These are phyloP conservation scores for Nesidiocoris tenuis DNA, from an alignment of 2,888 invertebrate species.

Conservation along the genomic window DNA sequence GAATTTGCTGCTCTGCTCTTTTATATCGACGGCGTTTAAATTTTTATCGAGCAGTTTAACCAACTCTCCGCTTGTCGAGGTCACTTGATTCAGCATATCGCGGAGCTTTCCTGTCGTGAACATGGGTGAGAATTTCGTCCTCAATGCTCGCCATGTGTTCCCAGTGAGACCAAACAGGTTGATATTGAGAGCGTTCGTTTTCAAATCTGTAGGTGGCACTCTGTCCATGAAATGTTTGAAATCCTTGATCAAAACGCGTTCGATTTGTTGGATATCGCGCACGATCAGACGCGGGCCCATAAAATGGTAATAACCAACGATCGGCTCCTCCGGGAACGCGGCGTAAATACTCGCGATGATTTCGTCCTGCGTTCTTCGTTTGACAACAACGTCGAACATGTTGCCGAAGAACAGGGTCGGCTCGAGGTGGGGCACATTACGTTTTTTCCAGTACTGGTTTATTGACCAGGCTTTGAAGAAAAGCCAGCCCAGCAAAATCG, in stretches of 20 bases:
- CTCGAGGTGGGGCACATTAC: constrained; percentile 10
- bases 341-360: background rate
- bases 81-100: background rate
- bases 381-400: constrained; percentile 6
- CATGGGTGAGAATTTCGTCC: constrained; percentile 2
- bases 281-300: background rate
- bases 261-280: background rate
- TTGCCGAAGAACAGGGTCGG: constrained; percentile 37
- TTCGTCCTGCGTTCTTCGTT: background rate
- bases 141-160: constrained; percentile 5
- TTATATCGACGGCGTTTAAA: constrained; percentile 1
- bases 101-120: background rate
- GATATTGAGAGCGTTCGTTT: constrained; percentile 4
- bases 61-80: background rate
- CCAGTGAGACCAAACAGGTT: constrained; percentile 21
- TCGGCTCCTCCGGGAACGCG: constrained; percentile 16
- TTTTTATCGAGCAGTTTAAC: background rate
- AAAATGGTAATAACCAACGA: constrained; percentile 24
- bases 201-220: constrained; percentile 1
- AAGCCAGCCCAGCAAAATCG: background rate
- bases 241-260: constrained; percentile 17
- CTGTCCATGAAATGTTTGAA: constrained; percentile 25
- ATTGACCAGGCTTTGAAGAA: background rate
- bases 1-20: background rate
- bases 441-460: constrained; percentile 24